Evolutionary conservation across 2,888 invertebrate species (phyloP).

Genomic region (Archaeoteleia sp.): DNA sequence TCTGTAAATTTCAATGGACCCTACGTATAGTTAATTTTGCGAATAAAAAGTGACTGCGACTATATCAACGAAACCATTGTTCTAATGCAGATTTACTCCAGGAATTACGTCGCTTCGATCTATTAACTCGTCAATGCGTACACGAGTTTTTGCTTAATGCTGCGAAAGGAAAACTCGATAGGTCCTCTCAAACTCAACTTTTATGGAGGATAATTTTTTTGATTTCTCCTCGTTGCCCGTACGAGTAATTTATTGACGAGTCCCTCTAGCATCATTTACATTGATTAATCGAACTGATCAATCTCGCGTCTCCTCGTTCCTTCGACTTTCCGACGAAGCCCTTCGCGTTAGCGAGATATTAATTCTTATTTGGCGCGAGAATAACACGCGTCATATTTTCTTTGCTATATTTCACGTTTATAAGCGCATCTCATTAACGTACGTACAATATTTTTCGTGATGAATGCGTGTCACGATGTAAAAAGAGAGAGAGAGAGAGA

Average conservation of each 20-base stretch:
- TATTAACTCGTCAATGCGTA: conserved; percentile 37
- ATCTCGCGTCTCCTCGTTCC: conserved; percentile 48
- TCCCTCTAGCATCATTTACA: conserved; percentile 52
- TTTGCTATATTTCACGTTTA: conserved; percentile 29
- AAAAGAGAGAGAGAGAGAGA: conserved; percentile 3
- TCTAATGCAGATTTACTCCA: too few relatives aligned
- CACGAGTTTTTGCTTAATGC: conserved; percentile 32
- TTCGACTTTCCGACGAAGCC: conserved; percentile 42
- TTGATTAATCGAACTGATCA: conserved; percentile 53
- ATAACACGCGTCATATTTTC: conserved; percentile 21
- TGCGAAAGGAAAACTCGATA: conserved; percentile 47
- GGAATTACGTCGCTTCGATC: conserved; percentile 27
- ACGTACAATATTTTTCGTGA: conserved; percentile 14
- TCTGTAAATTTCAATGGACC: too few relatives aligned
- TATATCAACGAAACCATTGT: too few relatives aligned
- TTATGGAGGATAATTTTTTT: conserved; percentile 49
- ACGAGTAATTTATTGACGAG: conserved; percentile 50
- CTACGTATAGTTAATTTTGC: too few relatives aligned
- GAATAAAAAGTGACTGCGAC: too few relatives aligned
- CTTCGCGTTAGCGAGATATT: conserved; percentile 24
- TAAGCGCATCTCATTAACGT: conserved; percentile 39
- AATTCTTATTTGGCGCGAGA: conserved; percentile 41
- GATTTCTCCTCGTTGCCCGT: conserved; percentile 36
- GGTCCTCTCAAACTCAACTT: conserved; percentile 43
- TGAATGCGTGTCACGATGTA: conserved; percentile 30